Base-by-base conservation (phyloP, 2,888 invertebrate species). In the Cremastobaeus sp. region DNA sequence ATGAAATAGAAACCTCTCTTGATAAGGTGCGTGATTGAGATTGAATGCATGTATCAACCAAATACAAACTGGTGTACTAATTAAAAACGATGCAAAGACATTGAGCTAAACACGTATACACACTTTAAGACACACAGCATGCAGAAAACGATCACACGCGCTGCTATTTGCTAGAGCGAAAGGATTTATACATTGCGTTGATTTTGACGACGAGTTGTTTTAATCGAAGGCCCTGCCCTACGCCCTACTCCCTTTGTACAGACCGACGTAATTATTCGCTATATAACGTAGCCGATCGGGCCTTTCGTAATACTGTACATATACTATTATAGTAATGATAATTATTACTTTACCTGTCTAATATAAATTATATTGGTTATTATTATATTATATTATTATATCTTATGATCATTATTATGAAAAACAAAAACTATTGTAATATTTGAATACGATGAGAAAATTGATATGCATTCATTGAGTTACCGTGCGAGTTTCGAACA, bases 271-370 rank as follows among this genome's bases (percentile, higher is more conserved):
- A 80, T 80, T 81, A 79, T 48, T 84, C 83, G 79, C 79, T 83
- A 81, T 81, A 77, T 76, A 78, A 80, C 76, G 79, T 81, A 81
- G 81, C 77, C 77, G 76, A 80, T 75, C 62, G 80, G 81, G 76
- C 82, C 83, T 82, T 84, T 79, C 79, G 77, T 78, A 83, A 84
- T 83, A 83, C 78, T 86, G 85, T 86, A 86, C 78, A 83, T 81
- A 71, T 50, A 62, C 82, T 83, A 85, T 82, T 83, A 84, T 74
- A 69, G 82, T 82, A 77, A 82, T 81, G 71, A 79, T 80, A 78
- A 81, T 79, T 77, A 80, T 79, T 81, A 81, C 82, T 85, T 86
- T 85, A 84, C 83, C 83, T 85, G 85, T 84, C 85, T 83, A 82
- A 84, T 83, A 85, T 84, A 81, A 84, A 85, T 85, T 84, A 68